A percentile compares a stretch with the other conserved stretches of the same genome.
phyloP scores from a whole-genome alignment of 2,888 invertebrate genomes.

The Gortyna flavago region DNA sequence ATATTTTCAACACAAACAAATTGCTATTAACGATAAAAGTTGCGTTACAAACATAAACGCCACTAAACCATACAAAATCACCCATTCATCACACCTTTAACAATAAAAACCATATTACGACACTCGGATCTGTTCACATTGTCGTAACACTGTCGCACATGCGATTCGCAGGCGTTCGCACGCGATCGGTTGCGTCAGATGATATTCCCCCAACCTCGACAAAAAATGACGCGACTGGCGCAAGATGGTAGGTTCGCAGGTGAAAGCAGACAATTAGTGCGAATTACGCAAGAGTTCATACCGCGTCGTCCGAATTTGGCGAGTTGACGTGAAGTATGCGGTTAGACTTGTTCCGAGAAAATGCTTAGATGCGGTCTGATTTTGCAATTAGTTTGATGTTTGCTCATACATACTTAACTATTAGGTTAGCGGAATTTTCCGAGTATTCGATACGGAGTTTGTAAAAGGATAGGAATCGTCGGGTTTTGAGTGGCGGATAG shows the following conservation, averaged over 20 bases:
- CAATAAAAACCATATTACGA: conserved; percentile 54
- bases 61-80: conserved; percentile 40
- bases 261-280: conserved; percentile 77
- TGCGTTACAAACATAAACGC: conserved; percentile 33
- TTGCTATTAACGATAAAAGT: conserved; percentile 5
- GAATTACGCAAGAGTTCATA: conserved; percentile 68
- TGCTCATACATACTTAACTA: conserved; percentile 35
- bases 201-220: conserved; percentile 64
- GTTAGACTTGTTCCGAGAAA: conserved; percentile 60
- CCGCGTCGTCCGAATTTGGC: conserved; percentile 65
- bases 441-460: not conserved
- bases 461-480: conserved; percentile 21
- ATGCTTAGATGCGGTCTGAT: conserved; percentile 37
- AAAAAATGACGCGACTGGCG: conserved; percentile 72
- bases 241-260: conserved; percentile 71
- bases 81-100: conserved; percentile 51
- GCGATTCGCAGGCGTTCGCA: conserved; percentile 62
- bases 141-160: conserved; percentile 60
- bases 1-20: conserved; percentile 31
- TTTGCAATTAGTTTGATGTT: conserved; percentile 26
- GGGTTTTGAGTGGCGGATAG: conserved; percentile 2
- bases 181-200: conserved; percentile 58
- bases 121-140: conserved; percentile 55
- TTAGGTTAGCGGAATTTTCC: conserved; percentile 50
- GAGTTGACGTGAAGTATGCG: conserved; percentile 60